Conservation (phyloP, 2,888 invertebrate species). For the Glaucopsyche alexis region DNA sequence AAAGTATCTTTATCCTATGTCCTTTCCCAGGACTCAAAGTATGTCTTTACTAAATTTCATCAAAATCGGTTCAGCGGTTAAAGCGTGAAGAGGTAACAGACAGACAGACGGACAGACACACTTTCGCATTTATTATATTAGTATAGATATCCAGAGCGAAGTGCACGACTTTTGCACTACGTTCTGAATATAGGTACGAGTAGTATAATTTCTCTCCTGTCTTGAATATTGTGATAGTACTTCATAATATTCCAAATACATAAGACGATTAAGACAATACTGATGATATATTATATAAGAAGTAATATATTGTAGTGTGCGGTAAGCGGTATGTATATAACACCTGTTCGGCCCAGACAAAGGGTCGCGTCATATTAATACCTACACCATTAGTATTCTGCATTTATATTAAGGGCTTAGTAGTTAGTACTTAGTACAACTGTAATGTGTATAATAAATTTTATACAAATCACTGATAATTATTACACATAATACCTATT, state of each 20-base stretch:
- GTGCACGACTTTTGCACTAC: no score
- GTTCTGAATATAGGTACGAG: no score
- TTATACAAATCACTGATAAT: neutral
- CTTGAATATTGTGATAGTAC: no score
- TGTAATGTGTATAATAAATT: neutral
- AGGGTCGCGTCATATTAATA: constrained; percentile 18
- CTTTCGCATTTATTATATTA: no score
- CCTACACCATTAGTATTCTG: constrained; percentile 23
- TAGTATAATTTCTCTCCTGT: no score
- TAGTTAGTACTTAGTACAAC: neutral
- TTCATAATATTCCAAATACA: neutral
- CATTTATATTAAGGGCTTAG: constrained; percentile 9
- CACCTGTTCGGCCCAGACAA: constrained; percentile 15
- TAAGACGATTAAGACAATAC: neutral
- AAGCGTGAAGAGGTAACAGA: no score
- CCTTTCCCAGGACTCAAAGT: no score
- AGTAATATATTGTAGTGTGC: constrained; percentile 7
- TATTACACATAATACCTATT: neutral
- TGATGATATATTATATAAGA: neutral
- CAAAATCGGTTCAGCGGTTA: no score
- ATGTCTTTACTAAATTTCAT: no score
- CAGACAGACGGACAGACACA: no score
- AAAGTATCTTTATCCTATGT: no score
- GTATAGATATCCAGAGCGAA: no score
- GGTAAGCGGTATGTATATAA: constrained; percentile 9